A percentile compares a stretch with the other conserved stretches of the same genome.
Conservation (phyloP, 2,888 invertebrate genomes). For the Drosophila acutilabella region DNA sequence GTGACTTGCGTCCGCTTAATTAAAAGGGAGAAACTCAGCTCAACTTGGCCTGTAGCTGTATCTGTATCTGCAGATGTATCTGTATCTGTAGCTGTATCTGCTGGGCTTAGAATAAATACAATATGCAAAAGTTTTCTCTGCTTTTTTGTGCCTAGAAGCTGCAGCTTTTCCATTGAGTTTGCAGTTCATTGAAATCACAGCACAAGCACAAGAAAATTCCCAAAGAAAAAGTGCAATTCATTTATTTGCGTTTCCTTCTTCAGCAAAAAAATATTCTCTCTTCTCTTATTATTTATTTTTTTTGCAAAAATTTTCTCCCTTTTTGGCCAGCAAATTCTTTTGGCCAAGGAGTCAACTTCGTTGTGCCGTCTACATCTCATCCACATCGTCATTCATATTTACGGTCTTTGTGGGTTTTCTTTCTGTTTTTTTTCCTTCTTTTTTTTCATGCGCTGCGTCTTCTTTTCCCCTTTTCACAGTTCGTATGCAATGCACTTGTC, state of each 20-base stretch:
- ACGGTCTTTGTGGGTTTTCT: conserved; percentile 66
- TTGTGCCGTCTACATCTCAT: conserved; percentile 20
- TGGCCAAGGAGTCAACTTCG: conserved; percentile 54
- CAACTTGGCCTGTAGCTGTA: conserved; percentile 22
- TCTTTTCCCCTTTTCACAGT: conserved; percentile 18
- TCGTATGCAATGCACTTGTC: conserved; percentile 82
- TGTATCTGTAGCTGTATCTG: conserved; percentile 40
- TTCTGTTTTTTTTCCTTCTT: background rate
- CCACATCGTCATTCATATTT: conserved; percentile 72
- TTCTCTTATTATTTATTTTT: conserved; percentile 2
- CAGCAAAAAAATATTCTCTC: conserved; percentile 40
- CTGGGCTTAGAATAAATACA: conserved; percentile 76
- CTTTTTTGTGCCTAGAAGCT: conserved; percentile 37
- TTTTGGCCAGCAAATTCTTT: conserved; percentile 58
- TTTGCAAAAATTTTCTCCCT: conserved; percentile 15
- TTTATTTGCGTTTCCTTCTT: conserved; percentile 80
- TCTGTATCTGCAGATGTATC: conserved; percentile 13
- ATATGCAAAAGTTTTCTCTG: conserved; percentile 66
- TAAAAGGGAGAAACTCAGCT: conserved; percentile 50
- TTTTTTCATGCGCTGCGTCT: conserved; percentile 42
- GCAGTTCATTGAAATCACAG: conserved; percentile 71
- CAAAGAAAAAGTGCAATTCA: conserved; percentile 82
- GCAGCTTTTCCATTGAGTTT: conserved; percentile 62
- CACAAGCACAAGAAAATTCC: conserved; percentile 67
- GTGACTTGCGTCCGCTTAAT: conserved; percentile 74